Base-by-base conservation (phyloP, 2,888 invertebrate genomes). In the Noctua comes region DNA sequence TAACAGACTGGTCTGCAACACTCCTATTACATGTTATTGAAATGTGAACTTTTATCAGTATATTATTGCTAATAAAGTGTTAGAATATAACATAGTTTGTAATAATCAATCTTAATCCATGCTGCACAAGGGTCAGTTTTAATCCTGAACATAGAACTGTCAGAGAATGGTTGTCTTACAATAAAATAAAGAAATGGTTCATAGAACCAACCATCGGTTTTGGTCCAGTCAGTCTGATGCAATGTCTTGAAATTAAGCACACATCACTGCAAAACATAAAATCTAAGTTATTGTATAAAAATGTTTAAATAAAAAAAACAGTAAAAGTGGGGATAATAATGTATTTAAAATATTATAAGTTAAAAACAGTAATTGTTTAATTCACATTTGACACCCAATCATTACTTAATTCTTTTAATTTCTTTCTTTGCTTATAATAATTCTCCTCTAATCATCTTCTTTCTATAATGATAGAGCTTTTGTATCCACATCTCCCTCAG, bases 401-500 rank as follows among this genome's bases (percentile, higher is more conserved):
- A 71, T 57, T 36, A 51, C 40, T 40, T 5, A n/a, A 54, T 65
- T 69, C 0, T 46, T 62, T 59, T 66, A 65, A 27, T 64, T 48
- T 65, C 21, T 57, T 46, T 71, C 72, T 82, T 72, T n/a, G 40
- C 84, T 91, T 92, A 94, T 83, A 94, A 94, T 83, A 94, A 90
- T 91, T 97, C 96, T 78, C 95, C 97, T 89, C 94, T 95, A 62
- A 97, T 93, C 91, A 97, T 97, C 93, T 97, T 98, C 87, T 98
- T 98, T 76, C 98, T 97, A 85, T 97, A 97, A 68, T 97, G 97
- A 89, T 97, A 98, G 3, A 98, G 94, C 90, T 98, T 98, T 89
- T 97, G 98, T 51, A 98, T 97, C 98, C 98, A 98, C 95, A 98
- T 98, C 85, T 98, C 98, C 90, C 97, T 97, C 79, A 98, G 97